Percentiles rank a stretch among this genome's conserved stretches.
phyloP scores from a whole-genome alignment of 2,888 invertebrate genomes.

The Sesamia inferens region DNA sequence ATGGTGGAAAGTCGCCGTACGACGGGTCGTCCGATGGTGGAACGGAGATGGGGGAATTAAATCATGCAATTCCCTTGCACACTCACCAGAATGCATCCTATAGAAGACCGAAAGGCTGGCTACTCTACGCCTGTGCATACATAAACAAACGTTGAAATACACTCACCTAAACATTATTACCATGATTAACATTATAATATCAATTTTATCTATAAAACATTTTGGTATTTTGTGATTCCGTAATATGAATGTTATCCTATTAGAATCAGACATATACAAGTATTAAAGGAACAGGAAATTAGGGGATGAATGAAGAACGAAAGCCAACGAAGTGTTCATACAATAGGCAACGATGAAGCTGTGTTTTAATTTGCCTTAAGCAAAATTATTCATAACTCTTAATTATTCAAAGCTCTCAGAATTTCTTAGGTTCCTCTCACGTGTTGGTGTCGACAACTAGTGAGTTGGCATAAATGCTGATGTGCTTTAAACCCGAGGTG shows the following conservation, averaged over 20 bases:
- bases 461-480: constrained; percentile 13
- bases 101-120: no score
- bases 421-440: constrained; percentile 8
- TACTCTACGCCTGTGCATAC: no score
- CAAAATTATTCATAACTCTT: constrained; percentile 43
- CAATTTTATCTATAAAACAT: no score
- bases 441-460: constrained; percentile 20
- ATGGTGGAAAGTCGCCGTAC: no score
- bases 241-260: not conserved
- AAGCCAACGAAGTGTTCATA: constrained; percentile 17
- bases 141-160: no score
- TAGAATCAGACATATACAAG: not conserved
- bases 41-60: no score
- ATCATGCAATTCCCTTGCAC: no score
- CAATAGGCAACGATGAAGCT: constrained; percentile 13
- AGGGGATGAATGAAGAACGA: not conserved
- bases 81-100: no score
- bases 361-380: constrained; percentile 37
- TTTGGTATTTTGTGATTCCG: not conserved
- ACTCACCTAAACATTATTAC: no score
- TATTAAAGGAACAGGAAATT: not conserved
- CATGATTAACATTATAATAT: no score
- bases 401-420: constrained; percentile 41
- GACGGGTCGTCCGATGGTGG: no score
- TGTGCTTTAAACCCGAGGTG: no score